Evolutionary conservation across 1,140 invertebrate species (phyloP).

Genomic region (Papilio dardanus): DNA sequence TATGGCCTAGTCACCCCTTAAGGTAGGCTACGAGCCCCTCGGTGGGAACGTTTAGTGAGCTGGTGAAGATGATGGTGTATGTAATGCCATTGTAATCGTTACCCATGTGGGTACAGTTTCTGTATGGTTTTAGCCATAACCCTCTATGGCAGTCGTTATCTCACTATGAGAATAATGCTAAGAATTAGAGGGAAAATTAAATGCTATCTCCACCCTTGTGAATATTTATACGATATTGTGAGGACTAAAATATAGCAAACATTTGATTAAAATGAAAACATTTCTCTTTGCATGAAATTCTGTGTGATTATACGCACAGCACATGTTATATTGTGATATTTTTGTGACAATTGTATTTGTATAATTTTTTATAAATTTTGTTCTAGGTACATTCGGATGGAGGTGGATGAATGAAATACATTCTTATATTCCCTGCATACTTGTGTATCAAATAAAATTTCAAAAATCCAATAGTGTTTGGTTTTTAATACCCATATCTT

Average conservation of each 20-base stretch:
- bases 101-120: neutral
- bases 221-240: constrained; percentile 44
- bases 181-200: constrained; percentile 71
- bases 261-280: neutral
- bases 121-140: neutral
- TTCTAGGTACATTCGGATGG: constrained; percentile 56
- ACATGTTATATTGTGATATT: too few species aligned
- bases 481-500: neutral
- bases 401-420: constrained; percentile 40
- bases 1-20: too few species aligned
- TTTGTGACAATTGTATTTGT: too few species aligned
- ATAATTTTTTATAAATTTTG: too few species aligned
- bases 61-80: too few species aligned
- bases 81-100: neutral
- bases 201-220: constrained; percentile 65
- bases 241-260: constrained; percentile 61
- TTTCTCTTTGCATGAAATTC: neutral
- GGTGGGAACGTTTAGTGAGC: too few species aligned
- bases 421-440: constrained; percentile 42
- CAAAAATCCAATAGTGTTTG: constrained; percentile 17
- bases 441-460: constrained; percentile 54
- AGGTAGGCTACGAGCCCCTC: too few species aligned
- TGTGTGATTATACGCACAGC: too few species aligned
- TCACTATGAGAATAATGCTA: constrained; percentile 63
- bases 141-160: constrained; percentile 73